Evolutionary conservation across 1,140 invertebrate genomes (phyloP), one percentile per base, ranked within the genome.

Genomic region (Macrobrachium rosenbergii): DNA sequence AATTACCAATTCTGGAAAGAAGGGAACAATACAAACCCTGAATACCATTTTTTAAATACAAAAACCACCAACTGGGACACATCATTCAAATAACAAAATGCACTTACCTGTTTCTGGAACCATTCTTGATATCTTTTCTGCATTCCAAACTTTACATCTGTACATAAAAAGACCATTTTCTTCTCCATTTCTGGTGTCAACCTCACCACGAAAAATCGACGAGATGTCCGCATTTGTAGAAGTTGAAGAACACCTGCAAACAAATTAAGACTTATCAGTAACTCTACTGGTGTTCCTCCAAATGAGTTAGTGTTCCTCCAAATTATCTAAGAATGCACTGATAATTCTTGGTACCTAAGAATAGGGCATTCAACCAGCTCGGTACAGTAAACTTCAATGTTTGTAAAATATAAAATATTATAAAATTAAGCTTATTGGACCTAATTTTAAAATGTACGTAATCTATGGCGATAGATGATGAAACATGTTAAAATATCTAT

Each of bases 81-180:
- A n/a, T 17, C 60, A 72, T 73, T n/a, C 17, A 59, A 88, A 23
- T n/a, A 23, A 90, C 19, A 60, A 75, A 86, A 52, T 83, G 64
- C 16, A 87, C 87, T 90, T 91, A 94, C 94, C 93, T 94, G 94
- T 91, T 96, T 94, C 92, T 99, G 98, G 93, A 99, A 99, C 98
- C 98, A 99, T 92, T 99, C 98, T 92, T 99, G 98, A 92, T 99
- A 99, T 82, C 98, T 94, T 93, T 99, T 99, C 90, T 99, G 98
- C 91, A 97, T 96, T n/a, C 98, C 98, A 93, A 99, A 99, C 91
- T 97, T 94, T 16, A 99, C 98, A 91, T 97, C 95, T 81, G 96
- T 96, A 17, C 98, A 98, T 21, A 99, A 92, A 92, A 99, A 99
- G 1, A 96, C 95, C 76, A 99, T 93, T 93, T 99, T 99, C 90